phyloP scores from a whole-genome alignment of 2,888 invertebrate genomes.

The Limenitis camilla region DNA sequence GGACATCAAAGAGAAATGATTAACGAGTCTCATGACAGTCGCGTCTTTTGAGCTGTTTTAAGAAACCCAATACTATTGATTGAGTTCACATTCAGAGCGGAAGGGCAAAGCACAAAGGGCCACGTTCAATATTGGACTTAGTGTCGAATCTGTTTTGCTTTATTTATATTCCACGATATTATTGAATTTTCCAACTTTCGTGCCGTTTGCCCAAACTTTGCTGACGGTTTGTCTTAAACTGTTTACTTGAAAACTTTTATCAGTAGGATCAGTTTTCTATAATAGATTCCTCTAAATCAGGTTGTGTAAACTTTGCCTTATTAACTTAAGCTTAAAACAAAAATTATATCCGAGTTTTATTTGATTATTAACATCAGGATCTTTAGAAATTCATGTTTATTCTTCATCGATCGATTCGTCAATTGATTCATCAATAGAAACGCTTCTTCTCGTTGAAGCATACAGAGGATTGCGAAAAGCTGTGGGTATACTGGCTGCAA shows the following conservation, averaged over 20 bases:
- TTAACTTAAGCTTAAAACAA: background rate
- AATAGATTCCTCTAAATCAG: conserved; percentile 15
- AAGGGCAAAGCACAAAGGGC: conserved; percentile 28
- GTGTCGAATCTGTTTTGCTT: conserved; percentile 23
- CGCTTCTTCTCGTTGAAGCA: conserved; percentile 55
- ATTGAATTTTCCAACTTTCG: conserved; percentile 16
- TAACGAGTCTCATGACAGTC: conserved; percentile 47
- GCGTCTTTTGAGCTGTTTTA: conserved; percentile 37
- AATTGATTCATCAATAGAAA: conserved; percentile 40
- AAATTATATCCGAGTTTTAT: background rate
- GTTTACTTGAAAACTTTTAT: conserved; percentile 18
- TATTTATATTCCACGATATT: conserved; percentile 19
- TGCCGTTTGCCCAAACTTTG: conserved; percentile 16
- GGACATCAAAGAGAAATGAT: conserved; percentile 42
- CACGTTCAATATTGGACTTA: conserved; percentile 15
- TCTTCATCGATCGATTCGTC: conserved; percentile 31
- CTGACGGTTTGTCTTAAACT: conserved; percentile 16
- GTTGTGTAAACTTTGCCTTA: conserved; percentile 4
- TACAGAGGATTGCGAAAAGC: conserved; percentile 64
- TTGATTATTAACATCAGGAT: background rate
- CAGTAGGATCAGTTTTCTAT: conserved; percentile 11
- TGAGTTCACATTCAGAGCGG: conserved; percentile 33
- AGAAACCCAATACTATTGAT: conserved; percentile 50
- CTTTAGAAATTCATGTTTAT: conserved; percentile 2
- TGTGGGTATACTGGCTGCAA: conserved; percentile 33